Evolutionary conservation across 2,797 vertebrate genomes (phyloP), one percentile per base, ranked within the genome.

Genomic region (Aphelocoma californica): DNA sequence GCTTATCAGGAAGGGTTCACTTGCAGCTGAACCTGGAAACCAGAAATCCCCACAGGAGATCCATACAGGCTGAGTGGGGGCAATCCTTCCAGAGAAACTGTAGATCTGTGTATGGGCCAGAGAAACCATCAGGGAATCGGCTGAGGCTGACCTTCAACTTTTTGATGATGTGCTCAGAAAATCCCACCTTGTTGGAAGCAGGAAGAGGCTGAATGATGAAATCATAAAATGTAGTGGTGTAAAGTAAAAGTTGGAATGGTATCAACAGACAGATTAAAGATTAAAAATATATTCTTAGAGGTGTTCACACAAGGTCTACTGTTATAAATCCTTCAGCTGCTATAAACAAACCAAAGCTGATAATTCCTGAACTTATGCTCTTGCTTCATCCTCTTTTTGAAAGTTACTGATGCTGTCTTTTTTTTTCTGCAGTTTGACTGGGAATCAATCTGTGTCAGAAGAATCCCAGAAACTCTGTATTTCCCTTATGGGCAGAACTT

Each of bases 291-390:
- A 47, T 88, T 95, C 84, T 80, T 82, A 61, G 34, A 69, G 62
- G 48, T 65, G 10, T 75, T 90, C 45, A 47, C 66, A 82, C 38
- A 48, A 65, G 28, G 42, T 73, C 26, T 75, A 14, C n/a, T 31
- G 32, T 65, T 95, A 64, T 42, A 96, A 95, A 92, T 86, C 57
- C 86, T 94, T 95, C 66, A 96, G 70, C 45, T 88, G 80, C 38
- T 77, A 45, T 95, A 91, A 94, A 94, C 29, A 71, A 96, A 69
- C 47, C 13, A 45, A 93, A 95, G 60, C 53, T 84, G 66, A 75
- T 94, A 75, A 78, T 96, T 92, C 42, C 70, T 96, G 89, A 95
- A 84, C 23, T 90, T 24, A 29, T 82, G 64, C 47, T 44, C 89
- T 94, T 87, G 24, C 38, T 92, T 93, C 58, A 56, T 60, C 36